Evolutionary conservation across 2,797 vertebrate species (phyloP).

Genomic region (Sardinella longiceps): DNA sequence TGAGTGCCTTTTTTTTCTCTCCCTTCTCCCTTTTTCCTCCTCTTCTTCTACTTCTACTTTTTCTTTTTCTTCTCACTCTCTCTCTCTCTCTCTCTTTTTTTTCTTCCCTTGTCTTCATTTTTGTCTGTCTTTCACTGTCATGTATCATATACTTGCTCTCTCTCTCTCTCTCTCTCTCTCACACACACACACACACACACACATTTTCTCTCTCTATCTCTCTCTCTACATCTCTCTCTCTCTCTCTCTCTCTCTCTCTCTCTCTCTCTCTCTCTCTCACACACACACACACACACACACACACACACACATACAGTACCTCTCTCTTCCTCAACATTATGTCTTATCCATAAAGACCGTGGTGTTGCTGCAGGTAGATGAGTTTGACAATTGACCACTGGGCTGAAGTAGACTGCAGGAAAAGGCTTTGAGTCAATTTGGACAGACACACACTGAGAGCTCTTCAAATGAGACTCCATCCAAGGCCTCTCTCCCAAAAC

Average conservation of each 20-base stretch:
- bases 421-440: constrained; percentile 61
- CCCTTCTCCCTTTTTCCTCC: constrained; percentile 63
- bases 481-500: constrained; percentile 64
- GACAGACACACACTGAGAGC: constrained; percentile 47
- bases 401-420: constrained; percentile 31
- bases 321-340: constrained; percentile 34
- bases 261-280: constrained; percentile 9
- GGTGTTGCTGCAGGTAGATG: constrained; percentile 35
- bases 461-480: constrained; percentile 73
- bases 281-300: too few relatives aligned
- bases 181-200: neutral
- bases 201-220: neutral
- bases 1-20: constrained; percentile 71
- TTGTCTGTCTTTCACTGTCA: neutral
- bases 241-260: neutral
- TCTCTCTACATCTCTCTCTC: neutral
- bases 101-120: constrained; percentile 31
- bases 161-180: neutral
- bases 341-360: constrained; percentile 12
- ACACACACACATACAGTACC: neutral
- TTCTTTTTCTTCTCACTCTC: constrained; percentile 23
- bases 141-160: neutral
- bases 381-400: constrained; percentile 37
- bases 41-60: constrained; percentile 55
- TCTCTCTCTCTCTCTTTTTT: constrained; percentile 76